Evolutionary conservation across 1,140 invertebrate species (phyloP), one percentile per base, ranked within the genome.

Genomic region (Zaprionus camerounensis): DNA sequence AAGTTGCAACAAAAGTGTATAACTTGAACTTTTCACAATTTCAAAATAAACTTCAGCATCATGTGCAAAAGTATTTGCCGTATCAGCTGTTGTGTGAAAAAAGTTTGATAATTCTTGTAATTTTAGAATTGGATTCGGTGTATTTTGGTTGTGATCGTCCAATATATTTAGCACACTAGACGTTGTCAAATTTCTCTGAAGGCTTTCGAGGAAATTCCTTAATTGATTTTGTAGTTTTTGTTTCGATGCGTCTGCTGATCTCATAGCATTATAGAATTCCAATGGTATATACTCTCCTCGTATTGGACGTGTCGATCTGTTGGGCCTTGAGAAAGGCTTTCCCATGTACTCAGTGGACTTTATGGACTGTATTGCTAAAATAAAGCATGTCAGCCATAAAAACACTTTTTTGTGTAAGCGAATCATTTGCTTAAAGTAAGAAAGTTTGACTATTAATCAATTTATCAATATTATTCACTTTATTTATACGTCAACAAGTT

Each of bases 111-210:
- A 38, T 34, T 83, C 71, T 12, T 71, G 26, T 26, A 92, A 49
- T 49, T 74, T 87, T 5, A 5, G 7, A 2, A 67, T 46, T 55
- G 74, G 73, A 31, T 74, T 55, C 31, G 46, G 59, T 7, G 57
- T 65, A 36, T 61, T 76, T 6, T 62, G 63, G 5, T 55, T 13
- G 31, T 26, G 57, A 28, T 70, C 55, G 31, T 74, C 58, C 11
- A 61, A 28, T 6, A 41, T 31, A 70, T 77, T 81, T 0, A 91
- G 49, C 28, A 91, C 62, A 0, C 49, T 46, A 1, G 91, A 92
- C n/a, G 80, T 81, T 6, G 91, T 82, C 0, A 92, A 59, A 70
- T 92, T 92, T 76, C 72, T 76, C 31, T 92, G 91, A 1, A 92
- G 51, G 55, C 79, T 80, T 78, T 92, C 91, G 6, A 86, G 13